Evolutionary conservation across 2,113 vertebrate species (phyloP).

Genomic region (Crotophaga sulcirostris): DNA sequence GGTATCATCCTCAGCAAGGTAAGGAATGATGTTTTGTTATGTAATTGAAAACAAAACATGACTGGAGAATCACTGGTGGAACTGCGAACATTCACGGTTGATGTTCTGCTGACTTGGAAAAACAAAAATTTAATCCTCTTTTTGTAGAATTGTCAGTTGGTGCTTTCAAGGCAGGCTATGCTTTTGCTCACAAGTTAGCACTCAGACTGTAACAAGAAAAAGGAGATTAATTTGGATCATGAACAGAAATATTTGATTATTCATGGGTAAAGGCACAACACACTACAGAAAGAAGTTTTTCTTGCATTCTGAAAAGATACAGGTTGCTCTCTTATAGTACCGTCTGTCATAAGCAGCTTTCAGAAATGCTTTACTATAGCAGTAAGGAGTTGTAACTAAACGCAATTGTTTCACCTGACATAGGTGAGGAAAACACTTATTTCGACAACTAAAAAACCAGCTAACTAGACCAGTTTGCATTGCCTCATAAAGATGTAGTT

Average conservation of each 20-base stretch:
- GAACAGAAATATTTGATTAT: neutral
- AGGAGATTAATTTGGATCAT: neutral
- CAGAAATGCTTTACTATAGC: neutral
- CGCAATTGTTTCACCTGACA: neutral
- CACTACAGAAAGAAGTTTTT: neutral
- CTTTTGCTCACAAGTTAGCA: neutral
- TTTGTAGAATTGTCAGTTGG: neutral
- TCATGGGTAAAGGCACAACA: neutral
- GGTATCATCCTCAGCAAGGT: constrained; percentile 86
- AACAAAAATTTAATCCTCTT: neutral
- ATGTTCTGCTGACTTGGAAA: neutral
- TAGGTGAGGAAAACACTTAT: neutral
- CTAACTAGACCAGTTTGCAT: neutral
- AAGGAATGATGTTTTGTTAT: neutral
- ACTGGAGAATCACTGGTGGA: neutral
- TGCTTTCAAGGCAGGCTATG: neutral
- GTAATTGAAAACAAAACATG: neutral
- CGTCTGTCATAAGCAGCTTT: neutral
- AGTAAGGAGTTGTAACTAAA: neutral
- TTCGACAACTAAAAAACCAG: neutral
- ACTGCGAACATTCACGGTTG: accelerated
- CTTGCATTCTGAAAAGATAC: neutral
- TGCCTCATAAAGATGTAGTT: too few relatives aligned
- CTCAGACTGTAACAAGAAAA: neutral
- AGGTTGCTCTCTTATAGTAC: neutral